phyloP scores from a whole-genome alignment of 2,113 vertebrate species.

The Cairina moschata region DNA sequence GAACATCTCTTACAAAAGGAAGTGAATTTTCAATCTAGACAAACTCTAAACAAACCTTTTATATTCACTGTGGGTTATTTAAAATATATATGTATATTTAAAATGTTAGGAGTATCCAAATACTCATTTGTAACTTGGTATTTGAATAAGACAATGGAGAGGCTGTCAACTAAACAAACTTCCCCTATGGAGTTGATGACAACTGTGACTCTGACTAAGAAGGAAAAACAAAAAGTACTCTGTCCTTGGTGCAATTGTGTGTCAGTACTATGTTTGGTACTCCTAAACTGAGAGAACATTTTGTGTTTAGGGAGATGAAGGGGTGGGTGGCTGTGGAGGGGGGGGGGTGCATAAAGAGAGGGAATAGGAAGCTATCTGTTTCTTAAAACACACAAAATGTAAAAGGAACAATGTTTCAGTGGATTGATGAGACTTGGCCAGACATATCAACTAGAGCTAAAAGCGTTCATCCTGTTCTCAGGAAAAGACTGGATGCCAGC shows the following conservation, averaged over 20 bases:
- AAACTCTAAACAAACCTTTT: neutral
- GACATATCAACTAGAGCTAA: neutral
- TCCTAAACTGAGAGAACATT: neutral
- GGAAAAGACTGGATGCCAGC: neutral
- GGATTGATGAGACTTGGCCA: neutral
- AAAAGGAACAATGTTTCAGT: neutral
- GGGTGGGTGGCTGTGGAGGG: too few species aligned
- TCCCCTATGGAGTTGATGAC: neutral
- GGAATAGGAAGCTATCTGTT: neutral
- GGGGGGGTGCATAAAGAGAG: neutral
- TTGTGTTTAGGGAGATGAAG: neutral
- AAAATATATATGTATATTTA: neutral
- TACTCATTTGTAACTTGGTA: neutral
- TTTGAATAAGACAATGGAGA: neutral
- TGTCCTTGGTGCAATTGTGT: neutral
- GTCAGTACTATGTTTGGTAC: neutral
- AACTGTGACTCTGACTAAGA: neutral
- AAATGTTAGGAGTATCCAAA: neutral
- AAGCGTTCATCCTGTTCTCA: neutral
- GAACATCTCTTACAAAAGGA: neutral
- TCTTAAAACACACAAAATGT: neutral
- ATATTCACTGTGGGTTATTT: fast-evolving
- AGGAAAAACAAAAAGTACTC: fast-evolving
- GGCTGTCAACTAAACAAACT: neutral
- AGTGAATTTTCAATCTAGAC: neutral